Percentiles rank a stretch among this genome's conserved stretches.
These are phyloP conservation scores for Operophtera brumata DNA, from an alignment of 2,888 invertebrate species.

Conservation along the genomic window DNA sequence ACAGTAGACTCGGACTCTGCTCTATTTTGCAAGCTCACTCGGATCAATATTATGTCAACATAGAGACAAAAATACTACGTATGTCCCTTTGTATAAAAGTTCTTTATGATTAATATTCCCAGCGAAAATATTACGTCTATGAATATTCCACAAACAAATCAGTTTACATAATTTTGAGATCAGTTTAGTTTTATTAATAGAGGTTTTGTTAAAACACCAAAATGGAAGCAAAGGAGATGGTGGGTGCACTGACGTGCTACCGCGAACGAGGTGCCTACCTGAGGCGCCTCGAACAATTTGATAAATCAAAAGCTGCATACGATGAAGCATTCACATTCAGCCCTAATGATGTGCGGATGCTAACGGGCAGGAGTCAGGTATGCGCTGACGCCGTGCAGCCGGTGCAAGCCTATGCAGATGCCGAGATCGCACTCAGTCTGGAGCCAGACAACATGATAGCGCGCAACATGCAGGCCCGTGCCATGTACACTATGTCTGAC, in stretches of 20 bases:
- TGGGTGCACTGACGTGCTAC: slow-evolving; percentile 67
- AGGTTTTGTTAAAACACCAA: slow-evolving; percentile 26
- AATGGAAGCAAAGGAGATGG: slow-evolving; percentile 70
- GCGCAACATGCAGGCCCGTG: slow-evolving; percentile 70
- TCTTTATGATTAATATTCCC: too few relatives aligned
- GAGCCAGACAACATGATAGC: slow-evolving; percentile 70
- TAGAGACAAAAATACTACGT: too few relatives aligned
- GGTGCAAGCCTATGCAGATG: slow-evolving; percentile 66
- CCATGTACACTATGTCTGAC: slow-evolving; percentile 73
- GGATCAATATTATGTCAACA: too few relatives aligned
- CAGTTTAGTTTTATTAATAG: slow-evolving; percentile 26
- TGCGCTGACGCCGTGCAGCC: slow-evolving; percentile 71
- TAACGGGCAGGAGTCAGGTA: slow-evolving; percentile 69
- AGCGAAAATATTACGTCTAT: too few relatives aligned
- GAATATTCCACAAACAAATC: too few relatives aligned
- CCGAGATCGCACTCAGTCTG: slow-evolving; percentile 66
- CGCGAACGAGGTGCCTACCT: slow-evolving; percentile 69
- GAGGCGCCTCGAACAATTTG: slow-evolving; percentile 70
- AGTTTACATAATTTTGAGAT: slow-evolving; percentile 15
- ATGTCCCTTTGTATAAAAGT: too few relatives aligned
- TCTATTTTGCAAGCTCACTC: too few relatives aligned
- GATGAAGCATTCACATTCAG: slow-evolving; percentile 63
- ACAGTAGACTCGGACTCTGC: too few relatives aligned
- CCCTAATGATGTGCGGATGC: slow-evolving; percentile 62
- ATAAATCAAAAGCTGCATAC: slow-evolving; percentile 67